Conservation (phyloP, 2,113 vertebrate genomes). For the Malaclemys terrapin region DNA sequence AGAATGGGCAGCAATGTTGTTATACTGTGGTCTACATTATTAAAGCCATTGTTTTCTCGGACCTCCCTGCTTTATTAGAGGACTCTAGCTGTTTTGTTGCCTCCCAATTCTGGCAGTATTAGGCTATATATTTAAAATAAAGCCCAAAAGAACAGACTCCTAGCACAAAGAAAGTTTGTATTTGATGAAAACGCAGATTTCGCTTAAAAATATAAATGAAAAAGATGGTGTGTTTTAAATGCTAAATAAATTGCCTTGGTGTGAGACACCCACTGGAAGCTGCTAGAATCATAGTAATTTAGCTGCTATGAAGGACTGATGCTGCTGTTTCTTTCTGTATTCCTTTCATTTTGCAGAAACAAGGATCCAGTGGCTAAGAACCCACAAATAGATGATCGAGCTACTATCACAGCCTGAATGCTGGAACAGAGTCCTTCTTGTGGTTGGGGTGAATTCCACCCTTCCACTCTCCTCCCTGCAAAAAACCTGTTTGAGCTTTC, state of each 20-base stretch:
- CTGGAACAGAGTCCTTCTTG: background rate
- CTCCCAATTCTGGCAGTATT: background rate
- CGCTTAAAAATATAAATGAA: background rate
- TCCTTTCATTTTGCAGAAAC: background rate
- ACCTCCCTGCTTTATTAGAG: background rate
- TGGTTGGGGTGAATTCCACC: background rate
- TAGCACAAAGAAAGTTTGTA: background rate
- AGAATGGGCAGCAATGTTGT: background rate
- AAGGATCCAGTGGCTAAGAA: background rate
- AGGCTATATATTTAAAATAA: accelerated
- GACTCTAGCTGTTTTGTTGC: background rate
- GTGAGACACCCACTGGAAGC: background rate
- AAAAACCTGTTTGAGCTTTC: accelerated
- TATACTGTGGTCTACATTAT: background rate
- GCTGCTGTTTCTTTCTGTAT: background rate
- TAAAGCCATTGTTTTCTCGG: background rate
- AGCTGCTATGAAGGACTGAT: background rate
- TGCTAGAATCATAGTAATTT: background rate
- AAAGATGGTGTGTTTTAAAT: background rate
- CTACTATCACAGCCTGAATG: background rate
- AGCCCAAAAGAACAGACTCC: background rate
- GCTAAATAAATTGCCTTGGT: background rate
- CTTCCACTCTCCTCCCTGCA: background rate
- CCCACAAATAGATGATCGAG: background rate
- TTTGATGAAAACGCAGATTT: background rate